Conservation (phyloP, 2,888 invertebrate genomes). For the Ferrisia virgata region DNA sequence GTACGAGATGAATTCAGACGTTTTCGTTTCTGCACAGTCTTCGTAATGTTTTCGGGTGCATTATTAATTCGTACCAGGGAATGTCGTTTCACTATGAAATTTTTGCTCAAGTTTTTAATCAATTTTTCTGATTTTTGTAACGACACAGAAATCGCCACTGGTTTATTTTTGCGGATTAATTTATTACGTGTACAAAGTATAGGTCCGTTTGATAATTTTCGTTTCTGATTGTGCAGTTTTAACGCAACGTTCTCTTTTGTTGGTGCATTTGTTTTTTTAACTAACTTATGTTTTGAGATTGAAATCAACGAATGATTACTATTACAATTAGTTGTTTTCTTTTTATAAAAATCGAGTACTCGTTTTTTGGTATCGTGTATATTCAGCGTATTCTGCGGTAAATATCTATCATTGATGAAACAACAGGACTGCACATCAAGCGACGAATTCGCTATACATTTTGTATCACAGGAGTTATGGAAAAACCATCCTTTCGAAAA, state of each 20-base stretch:
- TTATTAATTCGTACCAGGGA: neutral
- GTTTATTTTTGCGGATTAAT: conserved; percentile 22
- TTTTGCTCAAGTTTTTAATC: neutral
- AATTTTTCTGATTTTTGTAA: neutral
- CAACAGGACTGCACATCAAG: conserved; percentile 38
- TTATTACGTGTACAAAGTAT: conserved; percentile 17
- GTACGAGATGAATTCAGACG: neutral
- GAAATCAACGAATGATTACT: conserved; percentile 13
- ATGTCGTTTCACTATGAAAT: neutral
- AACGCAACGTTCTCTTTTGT: neutral
- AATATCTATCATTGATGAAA: conserved; percentile 17
- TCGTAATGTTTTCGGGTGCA: neutral
- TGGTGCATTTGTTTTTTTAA: neutral
- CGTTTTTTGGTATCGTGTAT: neutral
- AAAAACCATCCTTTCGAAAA: conserved; percentile 37
- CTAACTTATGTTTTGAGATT: conserved; percentile 29
- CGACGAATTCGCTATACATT: neutral
- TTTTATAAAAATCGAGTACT: neutral
- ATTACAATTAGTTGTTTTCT: neutral
- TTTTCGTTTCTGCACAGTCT: neutral
- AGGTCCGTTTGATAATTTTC: neutral
- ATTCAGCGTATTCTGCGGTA: conserved; percentile 24
- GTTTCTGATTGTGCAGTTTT: neutral
- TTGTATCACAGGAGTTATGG: neutral
- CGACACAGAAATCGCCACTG: neutral